phyloP scores from a whole-genome alignment of 2,113 vertebrate genomes.

The Eolophus roseicapilla region DNA sequence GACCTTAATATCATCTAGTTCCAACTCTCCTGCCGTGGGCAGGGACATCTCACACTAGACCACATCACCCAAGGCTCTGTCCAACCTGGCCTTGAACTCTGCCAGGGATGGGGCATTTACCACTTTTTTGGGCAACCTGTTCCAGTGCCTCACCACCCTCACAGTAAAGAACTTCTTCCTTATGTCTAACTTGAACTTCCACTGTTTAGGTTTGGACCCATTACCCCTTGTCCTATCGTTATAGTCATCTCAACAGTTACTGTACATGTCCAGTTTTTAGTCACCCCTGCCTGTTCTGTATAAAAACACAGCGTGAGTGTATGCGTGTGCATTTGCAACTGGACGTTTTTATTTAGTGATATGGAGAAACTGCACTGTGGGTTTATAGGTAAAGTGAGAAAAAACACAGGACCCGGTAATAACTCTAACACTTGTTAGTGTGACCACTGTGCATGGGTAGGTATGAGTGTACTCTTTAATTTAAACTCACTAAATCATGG shows the following conservation, averaged over 20 bases:
- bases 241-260: background rate
- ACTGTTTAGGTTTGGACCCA: background rate
- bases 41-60: background rate
- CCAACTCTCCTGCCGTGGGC: background rate
- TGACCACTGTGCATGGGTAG: background rate
- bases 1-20: background rate
- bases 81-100: background rate
- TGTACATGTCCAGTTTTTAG: background rate
- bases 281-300: background rate
- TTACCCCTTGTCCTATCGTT: background rate
- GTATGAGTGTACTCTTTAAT: background rate
- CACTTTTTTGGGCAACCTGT: background rate
- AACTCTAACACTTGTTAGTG: background rate
- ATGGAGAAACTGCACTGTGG: background rate
- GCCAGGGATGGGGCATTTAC: background rate
- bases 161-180: background rate
- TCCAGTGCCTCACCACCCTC: background rate
- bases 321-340: background rate
- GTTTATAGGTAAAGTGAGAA: background rate
- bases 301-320: background rate
- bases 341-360: background rate
- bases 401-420: background rate
- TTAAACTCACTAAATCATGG: background rate
- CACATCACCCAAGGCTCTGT: background rate
- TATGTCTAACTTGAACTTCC: background rate